Evolutionary conservation across 2,797 vertebrate species (phyloP).

Genomic region (Gorsachius magnificus): DNA sequence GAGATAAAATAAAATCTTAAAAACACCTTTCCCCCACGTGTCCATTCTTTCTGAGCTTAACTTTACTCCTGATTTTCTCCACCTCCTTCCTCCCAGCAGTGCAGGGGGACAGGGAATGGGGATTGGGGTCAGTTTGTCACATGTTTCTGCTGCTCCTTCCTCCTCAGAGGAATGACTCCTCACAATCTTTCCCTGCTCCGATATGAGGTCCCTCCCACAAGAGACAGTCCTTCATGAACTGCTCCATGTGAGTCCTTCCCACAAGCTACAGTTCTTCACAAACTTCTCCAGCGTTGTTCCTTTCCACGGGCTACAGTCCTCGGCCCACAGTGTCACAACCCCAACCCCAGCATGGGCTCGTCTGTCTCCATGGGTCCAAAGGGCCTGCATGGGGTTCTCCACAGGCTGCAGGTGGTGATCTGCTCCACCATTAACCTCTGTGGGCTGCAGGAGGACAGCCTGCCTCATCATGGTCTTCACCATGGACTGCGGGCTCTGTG

Average conservation of each 20-base stretch:
- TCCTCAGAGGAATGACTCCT: not conserved
- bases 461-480: not conserved
- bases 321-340: not conserved
- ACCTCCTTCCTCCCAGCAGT: accelerated
- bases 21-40: not conserved
- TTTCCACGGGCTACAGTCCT: no score
- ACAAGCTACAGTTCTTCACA: no score
- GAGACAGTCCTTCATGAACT: not conserved
- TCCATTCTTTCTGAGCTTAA: not conserved
- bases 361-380: not conserved
- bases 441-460: not conserved
- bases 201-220: not conserved
- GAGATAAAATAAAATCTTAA: not conserved
- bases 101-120: accelerated
- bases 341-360: accelerated
- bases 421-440: accelerated
- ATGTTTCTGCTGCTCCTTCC: accelerated
- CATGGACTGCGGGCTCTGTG: accelerated
- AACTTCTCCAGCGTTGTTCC: not conserved
- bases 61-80: not conserved
- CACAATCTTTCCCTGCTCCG: not conserved
- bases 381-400: accelerated
- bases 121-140: not conserved
- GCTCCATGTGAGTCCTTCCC: not conserved
- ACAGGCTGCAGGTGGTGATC: not conserved